phyloP scores from a whole-genome alignment of 2,888 invertebrate species.

The Tachina grossa region DNA sequence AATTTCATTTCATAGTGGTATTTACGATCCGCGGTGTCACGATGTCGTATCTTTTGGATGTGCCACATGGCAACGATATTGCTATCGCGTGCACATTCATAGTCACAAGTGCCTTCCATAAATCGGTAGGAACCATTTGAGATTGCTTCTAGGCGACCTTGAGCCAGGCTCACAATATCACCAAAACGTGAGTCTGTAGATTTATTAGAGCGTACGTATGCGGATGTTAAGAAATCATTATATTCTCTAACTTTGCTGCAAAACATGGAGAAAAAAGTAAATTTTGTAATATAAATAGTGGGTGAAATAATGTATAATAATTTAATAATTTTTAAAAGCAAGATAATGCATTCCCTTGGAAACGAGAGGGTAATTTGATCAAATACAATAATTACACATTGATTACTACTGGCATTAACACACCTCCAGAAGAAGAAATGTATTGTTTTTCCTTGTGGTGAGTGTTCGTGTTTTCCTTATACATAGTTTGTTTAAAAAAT shows the following conservation, averaged over 20 bases:
- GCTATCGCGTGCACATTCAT: constrained; percentile 76
- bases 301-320: too few species aligned
- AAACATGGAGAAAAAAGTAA: not conserved
- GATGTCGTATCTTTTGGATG: constrained; percentile 87
- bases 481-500: too few species aligned
- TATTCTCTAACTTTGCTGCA: constrained; percentile 77
- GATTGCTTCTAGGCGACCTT: constrained; percentile 85
- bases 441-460: too few species aligned
- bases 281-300: too few species aligned
- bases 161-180: constrained; percentile 86
- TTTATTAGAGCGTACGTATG: constrained; percentile 74
- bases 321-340: too few species aligned
- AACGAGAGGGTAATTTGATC: too few species aligned
- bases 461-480: too few species aligned
- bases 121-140: constrained; percentile 84
- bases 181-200: constrained; percentile 83
- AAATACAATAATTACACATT: too few species aligned
- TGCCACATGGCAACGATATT: constrained; percentile 87
- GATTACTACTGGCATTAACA: too few species aligned
- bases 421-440: too few species aligned
- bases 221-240: constrained; percentile 78
- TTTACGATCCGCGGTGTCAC: constrained; percentile 83
- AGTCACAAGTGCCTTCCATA: constrained; percentile 82
- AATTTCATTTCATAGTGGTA: constrained; percentile 87
- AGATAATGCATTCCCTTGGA: too few species aligned